Percentiles rank a stretch among this genome's conserved stretches.
Conservation (phyloP, 2,888 invertebrate species). For the Unio delphinus region DNA sequence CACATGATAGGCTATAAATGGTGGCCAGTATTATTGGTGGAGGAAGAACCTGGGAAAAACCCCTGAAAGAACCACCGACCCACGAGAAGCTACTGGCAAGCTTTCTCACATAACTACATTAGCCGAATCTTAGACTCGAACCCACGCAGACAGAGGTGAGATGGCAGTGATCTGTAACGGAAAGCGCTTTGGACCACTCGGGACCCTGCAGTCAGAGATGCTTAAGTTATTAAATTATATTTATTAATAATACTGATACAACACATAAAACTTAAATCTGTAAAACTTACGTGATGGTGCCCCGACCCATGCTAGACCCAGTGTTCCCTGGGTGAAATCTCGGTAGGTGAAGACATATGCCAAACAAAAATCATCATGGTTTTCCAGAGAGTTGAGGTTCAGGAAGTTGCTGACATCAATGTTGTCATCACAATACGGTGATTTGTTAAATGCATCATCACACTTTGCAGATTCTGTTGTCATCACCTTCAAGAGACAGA, state of each 20-base stretch:
- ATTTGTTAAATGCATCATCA: constrained; percentile 7
- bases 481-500: neutral
- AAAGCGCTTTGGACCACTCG: too few relatives aligned
- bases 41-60: too few relatives aligned
- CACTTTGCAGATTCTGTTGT: neutral
- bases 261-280: neutral
- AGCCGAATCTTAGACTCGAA: too few relatives aligned
- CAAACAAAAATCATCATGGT: constrained; percentile 98
- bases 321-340: constrained; percentile 97
- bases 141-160: too few relatives aligned
- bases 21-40: too few relatives aligned
- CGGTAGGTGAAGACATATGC: constrained; percentile 99
- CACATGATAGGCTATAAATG: too few relatives aligned
- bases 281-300: constrained; percentile 74
- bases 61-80: too few relatives aligned
- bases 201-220: neutral
- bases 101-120: too few relatives aligned
- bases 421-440: constrained; percentile 89
- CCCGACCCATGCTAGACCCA: constrained; percentile 99
- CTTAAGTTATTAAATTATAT: neutral
- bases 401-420: constrained; percentile 99
- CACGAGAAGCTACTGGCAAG: too few relatives aligned
- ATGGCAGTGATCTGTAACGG: too few relatives aligned
- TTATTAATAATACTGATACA: neutral
- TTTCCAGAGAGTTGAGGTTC: constrained; percentile 95